Base-by-base conservation (phyloP, 2,888 invertebrate species). In the Cancer borealis region DNA sequence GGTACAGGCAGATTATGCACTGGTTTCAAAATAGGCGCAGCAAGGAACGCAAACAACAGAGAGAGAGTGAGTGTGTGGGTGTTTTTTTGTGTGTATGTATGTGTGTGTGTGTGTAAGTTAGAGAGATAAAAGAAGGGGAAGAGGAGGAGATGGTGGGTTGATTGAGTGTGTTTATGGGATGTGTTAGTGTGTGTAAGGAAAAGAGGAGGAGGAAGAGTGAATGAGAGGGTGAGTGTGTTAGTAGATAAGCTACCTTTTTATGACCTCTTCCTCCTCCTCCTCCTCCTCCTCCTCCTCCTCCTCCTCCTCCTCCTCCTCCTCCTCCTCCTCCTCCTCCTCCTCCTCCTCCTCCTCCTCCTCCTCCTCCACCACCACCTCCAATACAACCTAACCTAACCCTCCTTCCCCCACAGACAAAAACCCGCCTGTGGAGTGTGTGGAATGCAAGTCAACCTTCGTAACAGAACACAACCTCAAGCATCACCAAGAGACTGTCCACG, bases 1-100 rank as follows among this genome's bases (percentile, higher is more conserved):
- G 94, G 10, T 94, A 95, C 79, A 47, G 95, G 5, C 95, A 95
- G 46, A 94, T 95, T 39, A 94, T 95, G 94, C 94, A 95, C 79
- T 95, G 95, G 95, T 95, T 95, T 91, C 95, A 95, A 46, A 95
- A 95, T 90, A 91, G 95, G n/a, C 92, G 95, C 4, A 95, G 94
- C 88, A 95, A 93, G 73, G 95, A 95, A 79, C 92, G 95, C 14
- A 95, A 94, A 84, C 88, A 87, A 17, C 92, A 88, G 87, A 95
- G 79, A 45, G 88, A 93, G 79, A 91, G 93, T 95, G 88, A 87
- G 94, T 93, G 39, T 45, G 30, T 84, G 26, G 47, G 60, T 91
- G 49, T 10, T n/a, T 26, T 4, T 26, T 30, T 90, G 47, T n/a
- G 26, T 54, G 45, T 49, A 26, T 49, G 47, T 89, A 12, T 90